These are phyloP conservation scores for Oligia strigilis DNA, from an alignment of 2,888 invertebrate genomes.

Conservation along the genomic window DNA sequence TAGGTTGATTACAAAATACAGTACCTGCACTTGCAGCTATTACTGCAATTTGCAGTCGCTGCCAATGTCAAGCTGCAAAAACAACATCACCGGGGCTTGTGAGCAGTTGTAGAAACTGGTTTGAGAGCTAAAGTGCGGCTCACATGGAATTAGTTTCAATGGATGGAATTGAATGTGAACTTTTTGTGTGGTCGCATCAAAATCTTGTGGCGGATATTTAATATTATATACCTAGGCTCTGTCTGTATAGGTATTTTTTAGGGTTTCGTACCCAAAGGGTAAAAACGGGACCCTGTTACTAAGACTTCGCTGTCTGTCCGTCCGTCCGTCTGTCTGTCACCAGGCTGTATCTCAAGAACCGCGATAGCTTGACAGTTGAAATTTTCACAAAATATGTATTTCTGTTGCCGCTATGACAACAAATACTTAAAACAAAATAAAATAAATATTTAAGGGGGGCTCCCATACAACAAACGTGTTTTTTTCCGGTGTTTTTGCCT, in stretches of 20 bases:
- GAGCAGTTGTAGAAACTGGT: conserved; percentile 49
- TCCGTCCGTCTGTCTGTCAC: too few species aligned
- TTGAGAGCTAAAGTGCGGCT: conserved; percentile 27
- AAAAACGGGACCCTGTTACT: too few species aligned
- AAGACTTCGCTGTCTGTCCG: too few species aligned
- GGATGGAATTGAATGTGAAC: neutral
- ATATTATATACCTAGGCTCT: neutral
- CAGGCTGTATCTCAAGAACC: too few species aligned
- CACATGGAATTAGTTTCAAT: conserved; percentile 20
- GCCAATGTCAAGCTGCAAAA: conserved; percentile 51
- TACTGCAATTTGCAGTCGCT: conserved; percentile 47
- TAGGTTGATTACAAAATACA: conserved; percentile 41
- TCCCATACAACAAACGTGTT: too few species aligned
- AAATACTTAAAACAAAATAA: too few species aligned
- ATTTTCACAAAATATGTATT: too few species aligned
- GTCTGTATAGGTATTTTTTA: neutral
- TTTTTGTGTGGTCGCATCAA: conserved; percentile 13
- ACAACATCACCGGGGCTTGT: conserved; percentile 32
- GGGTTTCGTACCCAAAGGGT: too few species aligned
- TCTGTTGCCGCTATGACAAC: too few species aligned
- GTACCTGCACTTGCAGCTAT: conserved; percentile 28
- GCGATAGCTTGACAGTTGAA: too few species aligned
- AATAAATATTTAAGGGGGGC: too few species aligned
- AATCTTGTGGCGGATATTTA: neutral
- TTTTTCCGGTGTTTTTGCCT: too few species aligned